Evolutionary conservation across 1,140 invertebrate species (phyloP).

Genomic region (Amyelois transitella): DNA sequence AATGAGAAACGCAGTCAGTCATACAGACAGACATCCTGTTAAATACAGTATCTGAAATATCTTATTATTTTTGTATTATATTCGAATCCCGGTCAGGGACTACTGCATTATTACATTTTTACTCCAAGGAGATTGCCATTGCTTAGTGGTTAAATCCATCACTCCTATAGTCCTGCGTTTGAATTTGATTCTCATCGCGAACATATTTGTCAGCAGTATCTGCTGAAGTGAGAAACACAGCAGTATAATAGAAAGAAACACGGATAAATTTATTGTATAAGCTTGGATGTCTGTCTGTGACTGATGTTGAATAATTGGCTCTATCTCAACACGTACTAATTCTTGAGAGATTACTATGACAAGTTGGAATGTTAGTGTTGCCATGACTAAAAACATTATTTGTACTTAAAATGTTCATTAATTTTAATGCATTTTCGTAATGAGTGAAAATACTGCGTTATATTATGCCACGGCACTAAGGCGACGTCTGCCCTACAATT

Average conservation of each 20-base stretch:
- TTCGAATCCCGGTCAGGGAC: no score
- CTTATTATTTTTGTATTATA: no score
- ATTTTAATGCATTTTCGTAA: not conserved
- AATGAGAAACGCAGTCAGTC: no score
- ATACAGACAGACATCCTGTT: no score
- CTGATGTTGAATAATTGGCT: not conserved
- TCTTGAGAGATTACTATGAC: not conserved
- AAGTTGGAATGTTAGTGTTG: not conserved
- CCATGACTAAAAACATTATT: not conserved
- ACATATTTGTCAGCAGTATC: no score
- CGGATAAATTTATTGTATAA: not conserved
- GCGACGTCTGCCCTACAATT: not conserved
- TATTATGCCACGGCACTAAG: not conserved
- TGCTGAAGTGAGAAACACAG: no score
- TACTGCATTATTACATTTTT: no score
- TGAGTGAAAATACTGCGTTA: not conserved
- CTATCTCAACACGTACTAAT: not conserved
- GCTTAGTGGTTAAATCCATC: no score
- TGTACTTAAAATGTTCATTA: not conserved
- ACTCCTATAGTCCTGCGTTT: no score
- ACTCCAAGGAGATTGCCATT: no score
- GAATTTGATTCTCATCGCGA: no score
- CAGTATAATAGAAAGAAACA: not conserved
- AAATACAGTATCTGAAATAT: no score
- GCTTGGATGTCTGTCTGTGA: not conserved